Base-by-base conservation (phyloP, 2,113 vertebrate species). In the Hypocryptadius cinnamomeus region DNA sequence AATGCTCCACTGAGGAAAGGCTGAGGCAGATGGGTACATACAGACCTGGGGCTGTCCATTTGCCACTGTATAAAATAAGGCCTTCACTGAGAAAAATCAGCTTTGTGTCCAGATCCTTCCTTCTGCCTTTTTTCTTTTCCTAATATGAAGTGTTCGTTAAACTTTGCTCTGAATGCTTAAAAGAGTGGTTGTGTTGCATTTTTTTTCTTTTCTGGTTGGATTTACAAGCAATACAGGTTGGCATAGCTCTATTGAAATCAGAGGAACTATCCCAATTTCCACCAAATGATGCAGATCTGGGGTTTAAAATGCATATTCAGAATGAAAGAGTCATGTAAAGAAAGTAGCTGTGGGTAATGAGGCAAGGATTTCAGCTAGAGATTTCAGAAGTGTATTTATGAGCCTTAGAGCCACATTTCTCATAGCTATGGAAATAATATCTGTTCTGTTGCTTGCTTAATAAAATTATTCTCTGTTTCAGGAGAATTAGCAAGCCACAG, bases 391-490 rank as follows among this genome's bases (percentile, higher is more conserved):
- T 54, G 30, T 91, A 92, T 96, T 93, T 89, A 91, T 92, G 89
- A 92, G 42, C 2, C 45, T 92, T 89, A 79, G 35, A 89, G 37
- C 14, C 45, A 47, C 66, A 82, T 82, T 93, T 95, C 53, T 90
- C 37, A 85, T 66, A 72, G 25, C 27, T 59, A 35, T 66, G 25
- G 70, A 94, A 92, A 92, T 76, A 79, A 74, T 89, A 92, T 72
- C 66, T 79, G 15, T 90, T 86, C 69, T 89, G 54, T 84, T 77
- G 78, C 59, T 95, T 79, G 63, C 69, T 87, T 94, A 94, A 94
- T 82, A 72, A 81, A 93, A 95, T 95, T 87, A 92, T 87, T 39
- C 27, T 66, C 37, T 92, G 10, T 95, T 96, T 94, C 53, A 82
- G 42, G 21, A 89, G 61, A 92, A 89, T 85, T 94, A 95, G 10